Evolutionary conservation across 2,888 invertebrate genomes (phyloP).

Genomic region (Empis livida): DNA sequence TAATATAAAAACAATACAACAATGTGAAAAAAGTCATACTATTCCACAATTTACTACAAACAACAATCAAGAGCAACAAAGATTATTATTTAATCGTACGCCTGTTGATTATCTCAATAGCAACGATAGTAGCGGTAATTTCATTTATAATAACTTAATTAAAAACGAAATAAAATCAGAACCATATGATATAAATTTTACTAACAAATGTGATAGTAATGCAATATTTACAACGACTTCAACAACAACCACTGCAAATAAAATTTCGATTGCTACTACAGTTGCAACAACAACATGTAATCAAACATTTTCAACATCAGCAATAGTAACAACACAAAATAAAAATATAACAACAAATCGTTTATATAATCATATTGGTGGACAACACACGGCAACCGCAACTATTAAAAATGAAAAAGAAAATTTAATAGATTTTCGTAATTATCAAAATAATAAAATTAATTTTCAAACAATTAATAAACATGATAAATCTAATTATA

Average conservation of each 20-base stretch:
- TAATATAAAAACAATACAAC: background rate
- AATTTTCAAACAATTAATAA: background rate
- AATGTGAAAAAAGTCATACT: background rate
- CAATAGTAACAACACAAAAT: too few species aligned
- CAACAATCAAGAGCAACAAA: conserved; percentile 3
- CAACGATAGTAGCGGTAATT: too few species aligned
- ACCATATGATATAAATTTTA: conserved; percentile 8
- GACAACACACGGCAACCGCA: too few species aligned
- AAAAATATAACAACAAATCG: too few species aligned
- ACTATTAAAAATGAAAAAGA: too few species aligned
- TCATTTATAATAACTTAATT: background rate
- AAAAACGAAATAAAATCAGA: conserved; percentile 13
- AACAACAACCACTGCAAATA: background rate
- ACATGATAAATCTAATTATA: background rate
- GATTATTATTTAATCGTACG: background rate
- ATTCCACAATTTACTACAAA: background rate
- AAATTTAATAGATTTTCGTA: too few species aligned
- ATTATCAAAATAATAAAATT: too few species aligned
- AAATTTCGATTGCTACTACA: background rate
- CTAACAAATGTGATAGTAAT: conserved; percentile 11
- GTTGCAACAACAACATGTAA: background rate
- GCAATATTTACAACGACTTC: background rate
- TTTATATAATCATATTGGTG: too few species aligned
- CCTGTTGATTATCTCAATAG: too few species aligned
- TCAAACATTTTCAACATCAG: too few species aligned